These are phyloP conservation scores for Terebella lapidaria DNA, from an alignment of 2,888 invertebrate species.

Conservation along the genomic window DNA sequence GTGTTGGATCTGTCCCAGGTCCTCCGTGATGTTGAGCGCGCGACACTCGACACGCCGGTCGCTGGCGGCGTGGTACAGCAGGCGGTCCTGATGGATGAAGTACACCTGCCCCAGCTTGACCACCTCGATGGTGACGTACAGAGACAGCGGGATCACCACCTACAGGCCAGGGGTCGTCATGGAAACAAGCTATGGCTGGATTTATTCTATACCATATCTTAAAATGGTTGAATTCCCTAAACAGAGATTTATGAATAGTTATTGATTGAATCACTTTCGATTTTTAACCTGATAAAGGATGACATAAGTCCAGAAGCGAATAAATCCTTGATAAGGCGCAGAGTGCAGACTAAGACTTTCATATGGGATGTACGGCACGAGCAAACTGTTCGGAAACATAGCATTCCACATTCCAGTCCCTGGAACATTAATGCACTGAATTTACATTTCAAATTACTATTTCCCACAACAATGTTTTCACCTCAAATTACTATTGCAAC, in stretches of 20 bases:
- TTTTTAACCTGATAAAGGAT: conserved; percentile 80
- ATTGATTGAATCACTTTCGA: too few species aligned
- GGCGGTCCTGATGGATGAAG: conserved; percentile 85
- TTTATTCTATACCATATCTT: too few species aligned
- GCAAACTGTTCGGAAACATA: conserved; percentile 12
- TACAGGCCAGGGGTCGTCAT: too few species aligned
- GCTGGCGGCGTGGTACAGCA: conserved; percentile 77
- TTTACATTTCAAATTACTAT: not conserved
- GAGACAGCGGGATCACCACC: conserved; percentile 93
- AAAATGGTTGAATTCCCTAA: too few species aligned
- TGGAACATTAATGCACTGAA: conserved; percentile 20
- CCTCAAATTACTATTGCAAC: too few species aligned
- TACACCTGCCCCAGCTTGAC: conserved; percentile 92
- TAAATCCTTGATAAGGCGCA: conserved; percentile 13
- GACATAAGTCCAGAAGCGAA: conserved; percentile 91
- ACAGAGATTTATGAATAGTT: too few species aligned
- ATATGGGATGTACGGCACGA: conserved; percentile 6
- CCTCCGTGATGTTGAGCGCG: conserved; percentile 93
- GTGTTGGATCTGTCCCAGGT: conserved; percentile 93
- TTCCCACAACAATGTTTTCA: not conserved
- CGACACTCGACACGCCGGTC: conserved; percentile 83
- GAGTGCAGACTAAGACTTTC: not conserved
- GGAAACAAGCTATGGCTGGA: too few species aligned
- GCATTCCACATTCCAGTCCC: conserved; percentile 71
- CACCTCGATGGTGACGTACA: conserved; percentile 95